Evolutionary conservation across 1,140 invertebrate genomes (phyloP), one percentile per base, ranked within the genome.

Genomic region (Pinna nobilis): DNA sequence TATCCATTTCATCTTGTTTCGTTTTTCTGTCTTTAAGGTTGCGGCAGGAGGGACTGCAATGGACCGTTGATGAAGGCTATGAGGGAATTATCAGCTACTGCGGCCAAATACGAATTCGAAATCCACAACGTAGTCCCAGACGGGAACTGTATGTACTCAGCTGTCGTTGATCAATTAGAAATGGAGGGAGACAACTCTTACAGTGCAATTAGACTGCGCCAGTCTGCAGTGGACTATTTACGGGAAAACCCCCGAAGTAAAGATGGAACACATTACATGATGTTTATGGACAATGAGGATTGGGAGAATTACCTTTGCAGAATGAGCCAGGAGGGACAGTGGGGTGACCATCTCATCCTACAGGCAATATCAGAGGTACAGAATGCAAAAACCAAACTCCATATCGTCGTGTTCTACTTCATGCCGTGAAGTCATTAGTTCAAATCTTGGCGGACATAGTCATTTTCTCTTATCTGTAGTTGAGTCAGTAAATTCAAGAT

Each of bases 141-240:
- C 55, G 74, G 74, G 7, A 76, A 76, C 67, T 76, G 74, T 35
- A 76, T 76, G 74, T 76, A 71, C 67, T 64, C 74, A 30, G 74
- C 74, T 11, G 39, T 71, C 15, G 57, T 71, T 35, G 74, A 76
- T 32, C 74, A 76, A 35, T 57, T 76, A 18, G 64, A 68, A 44
- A 44, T 76, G 4, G 30, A 60, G 3, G 32, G 50, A 13, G 55
- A 76, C n/a, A 28, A 11, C 35, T 11, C 37, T 11, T 67, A 49
- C 28, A 71, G 69, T 67, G 50, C 68, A 1, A 50, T 41, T 13
- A 44, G 47, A 7, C 57, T 76, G 3, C 53, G 74, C 18, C 69
- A 67, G 18, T 33, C 39, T 4, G 60, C 53, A 35, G 35, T 60
- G 2, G 49, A 76, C 9, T 70, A 37, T 13, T 41, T 76, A 1